Evolutionary conservation across 2,113 vertebrate species (phyloP), one percentile per base, ranked within the genome.

Genomic region (Chloropsis cyanopogon): DNA sequence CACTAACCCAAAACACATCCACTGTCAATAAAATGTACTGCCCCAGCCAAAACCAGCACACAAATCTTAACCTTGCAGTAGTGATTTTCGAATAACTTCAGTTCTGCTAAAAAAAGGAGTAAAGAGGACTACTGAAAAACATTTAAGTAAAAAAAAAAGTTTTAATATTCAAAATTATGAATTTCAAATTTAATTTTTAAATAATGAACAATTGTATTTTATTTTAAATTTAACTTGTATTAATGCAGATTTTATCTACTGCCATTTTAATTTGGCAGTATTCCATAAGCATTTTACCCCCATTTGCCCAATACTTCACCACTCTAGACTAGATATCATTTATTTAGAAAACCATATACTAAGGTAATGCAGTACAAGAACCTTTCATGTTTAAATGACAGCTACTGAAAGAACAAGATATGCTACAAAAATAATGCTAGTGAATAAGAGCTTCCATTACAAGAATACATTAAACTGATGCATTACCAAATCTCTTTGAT

Each of bases 301-400:
- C 41, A 72, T 86, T 96, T 96, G 69, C 26, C 66, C 63, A 86
- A 46, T 70, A 83, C n/a, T 95, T 91, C 46, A 90, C 93, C 86
- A 91, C 24, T 89, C 86, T 82, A 83, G 54, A 76, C 39, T 90
- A 64, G 37, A 33, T 83, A 97, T 96, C 8, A 97, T 92, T 97
- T 97, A 97, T 97, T 97, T 96, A 97, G 95, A 88, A 97, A 95
- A 94, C 18, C 59, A 57, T 97, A 92, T 86, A 96, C 93, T 95
- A 65, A 95, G 95, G 94, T 94, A 92, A 73, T 81, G 19, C 42
- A 93, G 80, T 82, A 86, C 41, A 92, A 78, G 85, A 96, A 95
- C 33, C 56, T 94, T 96, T 97, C 88, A 95, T 82, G 81, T 95
- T 98, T 95, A 97, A 97, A 95, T 97, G 95, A 96, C 83, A 94